These are phyloP conservation scores for Gambusia holbrooki DNA, from an alignment of 2,113 vertebrate genomes.

Conservation along the genomic window DNA sequence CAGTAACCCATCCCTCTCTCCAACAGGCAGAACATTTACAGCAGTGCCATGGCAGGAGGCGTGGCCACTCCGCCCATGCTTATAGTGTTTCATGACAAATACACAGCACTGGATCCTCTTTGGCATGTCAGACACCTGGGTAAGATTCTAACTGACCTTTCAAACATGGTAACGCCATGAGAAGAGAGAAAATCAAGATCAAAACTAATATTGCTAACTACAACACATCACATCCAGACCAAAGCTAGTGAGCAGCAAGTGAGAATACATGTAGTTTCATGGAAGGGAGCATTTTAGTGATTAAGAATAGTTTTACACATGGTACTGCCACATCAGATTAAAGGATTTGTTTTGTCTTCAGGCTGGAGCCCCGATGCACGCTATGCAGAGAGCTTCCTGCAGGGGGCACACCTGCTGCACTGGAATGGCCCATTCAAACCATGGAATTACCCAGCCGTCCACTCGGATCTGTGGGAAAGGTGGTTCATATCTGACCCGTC, in stretches of 20 bases:
- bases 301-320: too few relatives aligned
- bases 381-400: conserved; percentile 86
- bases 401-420: conserved; percentile 90
- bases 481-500: conserved; percentile 96
- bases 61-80: conserved; percentile 95
- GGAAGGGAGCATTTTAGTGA: too few relatives aligned
- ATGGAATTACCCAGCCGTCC: conserved; percentile 89
- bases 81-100: conserved; percentile 91
- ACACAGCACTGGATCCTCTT: conserved; percentile 87
- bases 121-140: conserved; percentile 96
- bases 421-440: conserved; percentile 97
- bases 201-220: neutral
- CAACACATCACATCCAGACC: too few relatives aligned
- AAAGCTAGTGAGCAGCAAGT: neutral
- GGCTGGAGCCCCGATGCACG: conserved; percentile 91
- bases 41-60: conserved; percentile 92
- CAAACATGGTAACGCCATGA: too few relatives aligned
- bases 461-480: conserved; percentile 91
- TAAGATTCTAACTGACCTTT: conserved; percentile 62
- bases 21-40: conserved; percentile 91
- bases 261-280: too few relatives aligned
- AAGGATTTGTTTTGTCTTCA: conserved; percentile 47
- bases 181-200: too few relatives aligned
- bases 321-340: too few relatives aligned
- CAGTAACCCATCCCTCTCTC: neutral